These are phyloP conservation scores for Sesamia inferens DNA, from an alignment of 2,888 invertebrate species.

Conservation along the genomic window DNA sequence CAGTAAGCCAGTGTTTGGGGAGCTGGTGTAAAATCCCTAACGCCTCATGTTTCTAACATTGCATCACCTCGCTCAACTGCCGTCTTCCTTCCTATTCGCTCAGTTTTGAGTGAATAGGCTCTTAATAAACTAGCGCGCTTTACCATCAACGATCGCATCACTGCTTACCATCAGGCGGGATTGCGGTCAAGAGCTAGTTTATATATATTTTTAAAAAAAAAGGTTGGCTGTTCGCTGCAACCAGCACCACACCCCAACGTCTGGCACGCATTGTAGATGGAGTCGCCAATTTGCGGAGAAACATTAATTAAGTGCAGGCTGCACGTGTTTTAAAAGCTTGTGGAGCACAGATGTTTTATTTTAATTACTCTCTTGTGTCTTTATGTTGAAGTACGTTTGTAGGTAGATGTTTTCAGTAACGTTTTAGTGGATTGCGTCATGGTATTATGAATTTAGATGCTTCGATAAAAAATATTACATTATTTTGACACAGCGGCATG, in stretches of 20 bases:
- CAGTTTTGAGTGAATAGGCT: too few relatives aligned
- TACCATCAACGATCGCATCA: too few relatives aligned
- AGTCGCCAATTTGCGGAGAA: constrained; percentile 68
- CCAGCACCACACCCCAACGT: constrained; percentile 44
- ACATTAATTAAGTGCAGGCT: constrained; percentile 68
- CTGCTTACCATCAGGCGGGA: too few relatives aligned
- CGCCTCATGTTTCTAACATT: too few relatives aligned
- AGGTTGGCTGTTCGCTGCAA: constrained; percentile 7
- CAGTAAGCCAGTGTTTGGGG: too few relatives aligned
- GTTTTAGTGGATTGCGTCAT: neutral
- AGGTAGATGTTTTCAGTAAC: neutral
- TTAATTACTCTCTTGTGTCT: constrained; percentile 47
- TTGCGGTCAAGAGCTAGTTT: too few relatives aligned
- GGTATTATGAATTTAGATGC: neutral
- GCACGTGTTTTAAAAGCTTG: constrained; percentile 62
- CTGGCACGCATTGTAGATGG: constrained; percentile 64
- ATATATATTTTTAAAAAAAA: neutral
- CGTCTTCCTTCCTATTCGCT: too few relatives aligned
- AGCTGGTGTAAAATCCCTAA: too few relatives aligned
- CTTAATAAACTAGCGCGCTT: too few relatives aligned
- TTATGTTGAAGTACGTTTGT: constrained; percentile 25
- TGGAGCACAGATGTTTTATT: constrained; percentile 62
- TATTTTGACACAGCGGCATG: neutral
- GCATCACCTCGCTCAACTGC: too few relatives aligned
- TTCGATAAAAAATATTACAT: neutral